Evolutionary conservation across 2,113 vertebrate species (phyloP).

Genomic region (Acanthisitta chloris): DNA sequence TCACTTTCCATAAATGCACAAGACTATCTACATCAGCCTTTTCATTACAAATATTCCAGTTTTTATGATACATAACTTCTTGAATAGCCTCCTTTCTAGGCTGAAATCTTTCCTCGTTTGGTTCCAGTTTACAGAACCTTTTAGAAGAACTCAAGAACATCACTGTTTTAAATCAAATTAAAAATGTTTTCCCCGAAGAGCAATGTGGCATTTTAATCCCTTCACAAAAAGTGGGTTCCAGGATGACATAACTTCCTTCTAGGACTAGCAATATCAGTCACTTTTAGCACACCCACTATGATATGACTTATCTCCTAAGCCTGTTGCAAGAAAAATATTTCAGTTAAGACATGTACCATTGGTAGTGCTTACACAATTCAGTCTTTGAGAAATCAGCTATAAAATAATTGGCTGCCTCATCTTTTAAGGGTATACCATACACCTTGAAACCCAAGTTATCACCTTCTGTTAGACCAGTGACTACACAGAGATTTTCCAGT

Average conservation of each 20-base stretch:
- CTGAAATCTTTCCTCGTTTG: not conserved
- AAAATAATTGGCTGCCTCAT: not conserved
- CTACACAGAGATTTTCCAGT: not conserved
- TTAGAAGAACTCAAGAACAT: not conserved
- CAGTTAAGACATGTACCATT: accelerated
- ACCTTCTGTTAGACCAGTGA: not conserved
- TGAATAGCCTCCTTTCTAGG: not conserved
- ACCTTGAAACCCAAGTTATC: not conserved
- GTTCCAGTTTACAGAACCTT: not conserved
- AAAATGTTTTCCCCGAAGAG: not conserved
- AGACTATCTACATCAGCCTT: not conserved
- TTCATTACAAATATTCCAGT: not conserved
- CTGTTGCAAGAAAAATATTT: not conserved
- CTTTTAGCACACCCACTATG: not conserved
- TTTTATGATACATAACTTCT: not conserved
- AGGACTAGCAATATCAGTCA: not conserved
- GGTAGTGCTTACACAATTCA: not conserved
- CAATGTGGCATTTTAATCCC: not conserved
- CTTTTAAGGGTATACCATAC: not conserved
- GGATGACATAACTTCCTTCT: not conserved
- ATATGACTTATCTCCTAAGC: not conserved
- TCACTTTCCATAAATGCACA: not conserved
- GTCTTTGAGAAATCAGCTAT: not conserved
- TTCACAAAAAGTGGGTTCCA: not conserved
- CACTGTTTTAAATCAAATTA: accelerated